Percentiles rank a stretch among this genome's conserved stretches.
Evolutionary conservation across 2,113 vertebrate genomes (phyloP).

Genomic region (Antechinus stuartii): DNA sequence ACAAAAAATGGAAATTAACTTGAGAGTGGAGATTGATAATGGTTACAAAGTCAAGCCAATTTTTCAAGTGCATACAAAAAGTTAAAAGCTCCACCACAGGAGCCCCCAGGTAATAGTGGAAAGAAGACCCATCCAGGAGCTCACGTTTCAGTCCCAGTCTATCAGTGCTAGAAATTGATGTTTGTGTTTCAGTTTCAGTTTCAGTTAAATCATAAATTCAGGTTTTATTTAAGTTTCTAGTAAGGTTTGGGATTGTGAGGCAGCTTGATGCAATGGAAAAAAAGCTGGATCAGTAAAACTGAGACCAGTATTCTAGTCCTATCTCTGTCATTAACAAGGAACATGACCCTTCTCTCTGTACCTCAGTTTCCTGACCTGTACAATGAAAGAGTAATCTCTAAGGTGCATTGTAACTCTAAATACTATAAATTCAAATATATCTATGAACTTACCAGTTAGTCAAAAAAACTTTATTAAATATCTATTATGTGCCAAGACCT

Average conservation of each 20-base stretch:
- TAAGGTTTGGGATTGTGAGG: not conserved
- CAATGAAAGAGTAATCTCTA: not conserved
- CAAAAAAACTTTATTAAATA: not conserved
- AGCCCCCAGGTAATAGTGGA: not conserved
- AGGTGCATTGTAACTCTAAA: not conserved
- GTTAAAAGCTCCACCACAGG: constrained; percentile 35
- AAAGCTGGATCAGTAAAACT: not conserved
- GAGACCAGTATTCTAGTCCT: not conserved
- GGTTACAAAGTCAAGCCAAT: constrained; percentile 33
- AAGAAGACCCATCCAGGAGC: not conserved
- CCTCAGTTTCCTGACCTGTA: not conserved
- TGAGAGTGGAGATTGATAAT: constrained; percentile 40
- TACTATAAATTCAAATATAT: not conserved
- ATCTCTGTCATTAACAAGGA: not conserved
- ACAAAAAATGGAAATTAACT: constrained; percentile 29
- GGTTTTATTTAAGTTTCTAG: not conserved
- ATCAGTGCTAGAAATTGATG: not conserved
- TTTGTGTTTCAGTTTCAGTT: not conserved
- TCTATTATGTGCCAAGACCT: not conserved
- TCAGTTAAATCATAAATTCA: not conserved
- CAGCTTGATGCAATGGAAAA: not conserved
- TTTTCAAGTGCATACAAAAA: constrained; percentile 51
- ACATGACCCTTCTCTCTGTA: not conserved
- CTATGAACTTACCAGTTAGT: not conserved
- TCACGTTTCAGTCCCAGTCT: not conserved